A percentile compares a stretch with the other conserved stretches of the same genome.
phyloP scores from a whole-genome alignment of 2,888 invertebrate species.

The Lasiommata megera region DNA sequence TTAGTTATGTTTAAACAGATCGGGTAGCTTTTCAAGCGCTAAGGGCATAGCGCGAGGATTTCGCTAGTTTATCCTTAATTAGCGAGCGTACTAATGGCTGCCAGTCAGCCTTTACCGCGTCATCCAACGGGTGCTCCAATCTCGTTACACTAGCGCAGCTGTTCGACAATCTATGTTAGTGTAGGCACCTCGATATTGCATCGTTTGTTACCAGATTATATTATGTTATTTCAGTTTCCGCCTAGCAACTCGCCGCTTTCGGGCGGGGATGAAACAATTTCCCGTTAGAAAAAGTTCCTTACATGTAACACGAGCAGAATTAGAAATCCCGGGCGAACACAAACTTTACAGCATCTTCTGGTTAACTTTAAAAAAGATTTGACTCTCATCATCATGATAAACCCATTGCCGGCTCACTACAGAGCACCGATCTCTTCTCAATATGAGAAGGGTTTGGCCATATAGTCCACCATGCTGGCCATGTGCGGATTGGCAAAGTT shows the following conservation, averaged over 20 bases:
- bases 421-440: no score
- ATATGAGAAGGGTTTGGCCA: no score
- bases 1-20: not conserved
- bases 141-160: constrained; percentile 16
- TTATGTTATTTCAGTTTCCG: not conserved
- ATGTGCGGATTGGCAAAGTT: no score
- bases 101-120: constrained; percentile 18
- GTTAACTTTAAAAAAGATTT: no score
- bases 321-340: no score
- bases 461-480: no score
- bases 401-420: no score
- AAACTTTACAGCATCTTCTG: no score
- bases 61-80: constrained; percentile 26
- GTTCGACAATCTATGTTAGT: not conserved
- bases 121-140: constrained; percentile 10
- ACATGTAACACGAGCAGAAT: no score
- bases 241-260: not conserved
- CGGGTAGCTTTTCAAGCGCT: not conserved
- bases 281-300: no score
- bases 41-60: constrained; percentile 9
- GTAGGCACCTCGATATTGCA: not conserved
- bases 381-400: no score
- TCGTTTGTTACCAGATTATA: not conserved
- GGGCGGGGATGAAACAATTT: no score
- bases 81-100: constrained; percentile 21